These are phyloP conservation scores for Rhagologus leucostigma DNA, from an alignment of 2,113 vertebrate species.

Conservation along the genomic window DNA sequence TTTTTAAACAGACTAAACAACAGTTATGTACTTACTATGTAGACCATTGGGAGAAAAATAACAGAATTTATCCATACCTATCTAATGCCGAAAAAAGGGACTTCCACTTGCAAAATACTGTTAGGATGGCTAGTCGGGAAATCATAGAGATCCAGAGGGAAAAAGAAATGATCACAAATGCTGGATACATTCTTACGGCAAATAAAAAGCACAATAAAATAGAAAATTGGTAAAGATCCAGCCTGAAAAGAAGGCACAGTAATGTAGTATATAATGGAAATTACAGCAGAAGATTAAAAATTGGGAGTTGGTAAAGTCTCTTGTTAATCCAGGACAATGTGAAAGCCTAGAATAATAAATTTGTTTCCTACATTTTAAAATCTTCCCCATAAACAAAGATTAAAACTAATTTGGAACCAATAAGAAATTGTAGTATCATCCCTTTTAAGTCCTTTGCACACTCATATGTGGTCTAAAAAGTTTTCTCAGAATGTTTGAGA, in stretches of 20 bases:
- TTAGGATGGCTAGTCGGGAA: neutral
- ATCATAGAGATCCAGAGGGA: neutral
- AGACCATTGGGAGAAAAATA: neutral
- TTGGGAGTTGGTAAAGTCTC: neutral
- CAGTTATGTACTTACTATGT: neutral
- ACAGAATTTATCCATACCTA: neutral
- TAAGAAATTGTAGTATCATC: neutral
- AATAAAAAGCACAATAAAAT: neutral
- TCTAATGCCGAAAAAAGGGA: neutral
- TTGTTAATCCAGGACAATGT: conserved; percentile 37
- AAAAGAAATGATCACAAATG: neutral
- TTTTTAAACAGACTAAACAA: neutral
- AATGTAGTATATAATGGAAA: neutral
- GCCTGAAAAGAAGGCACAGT: neutral
- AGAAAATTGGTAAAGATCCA: neutral
- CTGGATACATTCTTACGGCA: neutral
- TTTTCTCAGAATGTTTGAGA: neutral
- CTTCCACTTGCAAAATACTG: neutral
- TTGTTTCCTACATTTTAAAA: conserved; percentile 8
- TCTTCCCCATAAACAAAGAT: conserved; percentile 13
- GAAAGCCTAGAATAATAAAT: neutral
- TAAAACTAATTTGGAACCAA: conserved; percentile 17
- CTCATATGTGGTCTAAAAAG: neutral
- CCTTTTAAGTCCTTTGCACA: neutral
- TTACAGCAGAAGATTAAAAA: conserved; percentile 15